Evolutionary conservation across 2,797 vertebrate genomes (phyloP), one percentile per base, ranked within the genome.

Genomic region (Macrochelys suwanniensis): DNA sequence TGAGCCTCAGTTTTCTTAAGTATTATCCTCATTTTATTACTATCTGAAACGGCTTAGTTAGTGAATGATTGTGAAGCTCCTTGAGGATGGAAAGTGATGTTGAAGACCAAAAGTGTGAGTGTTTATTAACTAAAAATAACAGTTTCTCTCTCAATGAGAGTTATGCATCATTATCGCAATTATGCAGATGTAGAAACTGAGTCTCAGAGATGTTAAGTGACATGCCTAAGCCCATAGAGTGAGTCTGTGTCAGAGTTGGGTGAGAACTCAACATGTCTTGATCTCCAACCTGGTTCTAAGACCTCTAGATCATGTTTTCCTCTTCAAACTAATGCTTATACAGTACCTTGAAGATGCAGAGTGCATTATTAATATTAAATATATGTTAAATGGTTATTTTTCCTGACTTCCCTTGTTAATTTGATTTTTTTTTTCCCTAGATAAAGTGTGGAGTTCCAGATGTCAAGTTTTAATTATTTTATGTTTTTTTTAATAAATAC

Each of bases 381-480:
- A 5, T 51, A 31, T 61, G 49, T 54, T 33, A 19, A 2, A 0
- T 3, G 28, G 7, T n/a, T 4, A 0, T 45, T 11, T 54, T 83
- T 53, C n/a, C 71, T 84, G 54, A 59, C 17, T 76, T 1, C 1
- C 51, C 50, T 1, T 7, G n/a, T 25, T 95, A 74, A 92, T 33
- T 49, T 76, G n/a, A 45, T 33, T 56, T 54, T 54, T 28, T 8
- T 47, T 49, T 68, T 12, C 23, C 42, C 65, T 68, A 98, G 97
- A 94, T 96, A 92, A 95, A 85, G 85, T 23, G 95, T 51, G 81
- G 11, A 1, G 0, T 53, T 5, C 86, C 93, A 31, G 82, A 79
- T 87, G 61, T 45, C 31, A 5, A 42, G 3, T 57, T 91, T 82
- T 85, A 89, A 86, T 50, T 47, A 13, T 89, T 89, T 93, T 79